These are phyloP conservation scores for Phalacrocorax aristotelis DNA, from an alignment of 2,113 vertebrate species.

Conservation along the genomic window DNA sequence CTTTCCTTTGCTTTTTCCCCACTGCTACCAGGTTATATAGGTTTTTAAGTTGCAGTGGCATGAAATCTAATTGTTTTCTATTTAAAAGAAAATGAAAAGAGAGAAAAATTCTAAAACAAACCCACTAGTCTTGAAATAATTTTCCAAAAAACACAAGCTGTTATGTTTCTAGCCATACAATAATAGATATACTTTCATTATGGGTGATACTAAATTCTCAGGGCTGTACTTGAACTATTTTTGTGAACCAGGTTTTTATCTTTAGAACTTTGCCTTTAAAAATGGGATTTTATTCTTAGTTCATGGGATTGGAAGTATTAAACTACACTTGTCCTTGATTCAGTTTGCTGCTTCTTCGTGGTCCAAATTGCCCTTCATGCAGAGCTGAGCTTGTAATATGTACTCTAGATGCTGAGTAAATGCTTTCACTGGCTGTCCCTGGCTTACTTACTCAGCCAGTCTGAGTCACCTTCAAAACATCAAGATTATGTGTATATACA, in stretches of 20 bases:
- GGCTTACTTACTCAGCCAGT: constrained; percentile 55
- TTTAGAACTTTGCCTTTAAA: constrained; percentile 21
- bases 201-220: not conserved
- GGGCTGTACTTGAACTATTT: constrained; percentile 11
- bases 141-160: not conserved
- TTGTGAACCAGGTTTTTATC: constrained; percentile 9
- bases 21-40: not conserved
- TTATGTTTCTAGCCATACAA: not conserved
- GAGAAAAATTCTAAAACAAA: not conserved
- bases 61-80: not conserved
- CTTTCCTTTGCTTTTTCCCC: not conserved
- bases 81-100: not conserved
- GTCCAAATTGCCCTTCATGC: constrained; percentile 90
- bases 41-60: not conserved
- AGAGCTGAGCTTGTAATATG: constrained; percentile 83
- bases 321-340: constrained; percentile 74
- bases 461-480: constrained; percentile 80
- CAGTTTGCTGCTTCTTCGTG: constrained; percentile 75
- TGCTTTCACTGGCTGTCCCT: constrained; percentile 71
- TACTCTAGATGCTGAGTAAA: constrained; percentile 86
- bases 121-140: not conserved
- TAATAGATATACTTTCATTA: not conserved
- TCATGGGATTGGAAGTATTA: constrained; percentile 39
- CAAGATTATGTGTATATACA: constrained; percentile 78
- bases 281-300: constrained; percentile 14